phyloP scores from a whole-genome alignment of 2,888 invertebrate genomes.

The Ferrisia virgata region DNA sequence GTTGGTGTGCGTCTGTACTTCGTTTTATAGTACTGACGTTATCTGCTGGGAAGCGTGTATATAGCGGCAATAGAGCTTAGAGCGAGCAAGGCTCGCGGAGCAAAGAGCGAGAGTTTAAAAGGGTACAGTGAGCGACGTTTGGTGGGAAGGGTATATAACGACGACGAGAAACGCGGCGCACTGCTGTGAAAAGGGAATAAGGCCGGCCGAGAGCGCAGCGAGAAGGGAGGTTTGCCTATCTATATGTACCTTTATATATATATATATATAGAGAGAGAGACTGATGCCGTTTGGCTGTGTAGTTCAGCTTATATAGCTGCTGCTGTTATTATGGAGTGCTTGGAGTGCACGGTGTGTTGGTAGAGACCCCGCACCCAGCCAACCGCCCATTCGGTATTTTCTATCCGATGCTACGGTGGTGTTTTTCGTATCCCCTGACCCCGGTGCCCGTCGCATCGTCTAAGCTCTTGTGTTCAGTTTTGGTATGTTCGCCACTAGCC shows the following conservation, averaged over 20 bases:
- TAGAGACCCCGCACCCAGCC: background rate
- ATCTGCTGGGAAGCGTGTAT: background rate
- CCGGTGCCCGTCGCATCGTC: background rate
- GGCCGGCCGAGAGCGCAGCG: background rate
- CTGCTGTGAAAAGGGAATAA: constrained; percentile 9
- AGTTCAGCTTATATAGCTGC: background rate
- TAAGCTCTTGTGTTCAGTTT: background rate
- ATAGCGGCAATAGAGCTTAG: background rate
- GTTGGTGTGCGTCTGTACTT: background rate
- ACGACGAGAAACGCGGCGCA: background rate
- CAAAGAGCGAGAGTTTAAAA: background rate
- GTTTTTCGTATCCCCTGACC: background rate
- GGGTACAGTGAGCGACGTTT: background rate
- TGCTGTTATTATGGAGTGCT: background rate
- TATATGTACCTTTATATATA: no score
- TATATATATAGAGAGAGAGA: background rate
- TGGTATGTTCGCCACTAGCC: background rate
- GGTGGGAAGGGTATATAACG: background rate
- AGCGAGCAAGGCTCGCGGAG: background rate
- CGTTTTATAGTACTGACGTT: background rate
- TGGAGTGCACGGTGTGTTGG: background rate
- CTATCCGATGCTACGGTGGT: background rate
- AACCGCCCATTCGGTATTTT: background rate
- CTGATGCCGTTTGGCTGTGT: background rate
- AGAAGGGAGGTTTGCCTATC: background rate